A percentile compares a stretch with the other conserved stretches of the same genome.
These are phyloP conservation scores for Pelvicachromis taeniatus DNA, from an alignment of 2,113 vertebrate genomes.

Conservation along the genomic window DNA sequence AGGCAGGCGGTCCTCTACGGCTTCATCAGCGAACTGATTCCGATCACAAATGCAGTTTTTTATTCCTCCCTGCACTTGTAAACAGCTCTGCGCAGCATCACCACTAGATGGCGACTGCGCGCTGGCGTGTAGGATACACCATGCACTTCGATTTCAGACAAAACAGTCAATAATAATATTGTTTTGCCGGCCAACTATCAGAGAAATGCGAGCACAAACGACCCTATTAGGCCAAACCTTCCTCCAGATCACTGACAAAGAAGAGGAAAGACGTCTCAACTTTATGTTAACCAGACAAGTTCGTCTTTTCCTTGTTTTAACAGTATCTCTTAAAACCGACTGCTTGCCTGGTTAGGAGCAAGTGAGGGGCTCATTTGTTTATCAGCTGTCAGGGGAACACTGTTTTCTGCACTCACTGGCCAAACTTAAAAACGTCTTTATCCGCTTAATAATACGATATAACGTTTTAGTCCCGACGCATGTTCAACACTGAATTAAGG, in stretches of 20 bases:
- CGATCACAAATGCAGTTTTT: neutral
- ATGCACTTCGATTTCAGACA: slow-evolving; percentile 71
- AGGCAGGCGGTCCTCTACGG: neutral
- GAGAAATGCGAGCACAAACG: slow-evolving; percentile 38
- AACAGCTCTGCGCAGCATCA: slow-evolving; percentile 42
- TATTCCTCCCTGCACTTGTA: slow-evolving; percentile 43
- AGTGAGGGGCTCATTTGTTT: neutral
- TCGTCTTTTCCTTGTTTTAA: slow-evolving; percentile 78
- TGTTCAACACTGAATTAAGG: slow-evolving; percentile 56
- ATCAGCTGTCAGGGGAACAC: slow-evolving; percentile 1
- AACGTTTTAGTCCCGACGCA: slow-evolving; percentile 70
- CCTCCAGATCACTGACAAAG: slow-evolving; percentile 19
- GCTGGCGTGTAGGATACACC: slow-evolving; percentile 58
- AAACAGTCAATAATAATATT: slow-evolving; percentile 73
- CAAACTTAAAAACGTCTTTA: slow-evolving; percentile 58
- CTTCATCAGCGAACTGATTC: neutral
- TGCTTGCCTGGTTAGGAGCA: slow-evolving; percentile 37
- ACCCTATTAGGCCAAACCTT: neutral
- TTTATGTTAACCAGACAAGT: slow-evolving; percentile 73
- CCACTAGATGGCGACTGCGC: slow-evolving; percentile 68
- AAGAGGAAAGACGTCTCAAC: slow-evolving; percentile 41
- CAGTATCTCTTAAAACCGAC: slow-evolving; percentile 66
- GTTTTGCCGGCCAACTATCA: slow-evolving; percentile 48
- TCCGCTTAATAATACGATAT: slow-evolving; percentile 57
- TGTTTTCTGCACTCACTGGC: slow-evolving; percentile 39